Evolutionary conservation across 2,888 invertebrate species (phyloP).

Genomic region (Tenthredo amoena): DNA sequence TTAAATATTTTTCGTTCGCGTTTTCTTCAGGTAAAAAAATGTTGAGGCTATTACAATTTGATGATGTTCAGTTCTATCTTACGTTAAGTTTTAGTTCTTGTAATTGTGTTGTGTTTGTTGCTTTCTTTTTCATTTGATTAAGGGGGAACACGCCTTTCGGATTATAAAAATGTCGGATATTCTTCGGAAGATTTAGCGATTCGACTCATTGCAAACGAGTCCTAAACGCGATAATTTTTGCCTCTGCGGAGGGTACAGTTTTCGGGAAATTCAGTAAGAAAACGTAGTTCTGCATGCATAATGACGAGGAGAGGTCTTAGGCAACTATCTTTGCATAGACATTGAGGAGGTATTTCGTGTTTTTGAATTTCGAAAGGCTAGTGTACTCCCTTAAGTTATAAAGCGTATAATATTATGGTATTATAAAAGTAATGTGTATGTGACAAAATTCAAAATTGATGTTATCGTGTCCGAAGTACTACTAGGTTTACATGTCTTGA

Average conservation of each 20-base stretch:
- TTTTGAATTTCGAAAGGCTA: constrained; percentile 55
- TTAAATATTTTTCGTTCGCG: constrained; percentile 76
- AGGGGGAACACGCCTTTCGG: not conserved
- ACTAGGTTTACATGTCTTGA: constrained; percentile 62
- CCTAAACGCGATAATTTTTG: not conserved
- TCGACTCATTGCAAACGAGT: not conserved
- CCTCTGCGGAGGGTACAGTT: not conserved
- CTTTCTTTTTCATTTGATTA: constrained; percentile 10
- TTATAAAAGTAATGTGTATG: constrained; percentile 72
- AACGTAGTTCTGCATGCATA: not conserved
- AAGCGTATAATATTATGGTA: constrained; percentile 48
- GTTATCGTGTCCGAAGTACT: constrained; percentile 72
- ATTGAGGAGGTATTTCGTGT: constrained; percentile 64
- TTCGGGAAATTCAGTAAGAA: not conserved
- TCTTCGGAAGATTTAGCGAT: too few relatives aligned
- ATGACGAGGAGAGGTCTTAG: too few relatives aligned
- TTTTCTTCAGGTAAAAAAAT: constrained; percentile 65
- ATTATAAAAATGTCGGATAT: not conserved
- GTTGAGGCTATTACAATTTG: constrained; percentile 24
- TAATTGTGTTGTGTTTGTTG: constrained; percentile 52
- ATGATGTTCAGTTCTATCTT: constrained; percentile 58
- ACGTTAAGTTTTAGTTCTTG: constrained; percentile 71
- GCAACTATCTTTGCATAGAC: constrained; percentile 49
- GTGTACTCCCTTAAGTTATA: constrained; percentile 33
- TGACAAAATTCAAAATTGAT: constrained; percentile 78